Base-by-base conservation (phyloP, 2,113 vertebrate species). In the Dolichallabes microphthalmus region DNA sequence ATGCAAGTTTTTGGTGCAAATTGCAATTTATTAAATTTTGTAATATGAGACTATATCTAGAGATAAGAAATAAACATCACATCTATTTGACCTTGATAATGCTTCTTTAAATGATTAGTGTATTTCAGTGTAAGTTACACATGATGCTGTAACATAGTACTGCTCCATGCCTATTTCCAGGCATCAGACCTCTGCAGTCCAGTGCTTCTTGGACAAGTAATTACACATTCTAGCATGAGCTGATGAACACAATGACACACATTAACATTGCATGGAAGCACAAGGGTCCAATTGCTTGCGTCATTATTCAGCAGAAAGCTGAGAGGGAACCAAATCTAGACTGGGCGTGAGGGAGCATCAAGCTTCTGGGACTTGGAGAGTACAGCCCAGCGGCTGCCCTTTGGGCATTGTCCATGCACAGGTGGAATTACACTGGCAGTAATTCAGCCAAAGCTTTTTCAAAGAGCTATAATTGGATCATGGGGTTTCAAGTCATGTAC, bases 301-400 rank as follows among this genome's bases (percentile, higher is more conserved):
- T 90, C 91, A 92, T 95, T 94, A 93, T 94, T 64, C 90, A 84
- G 87, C 92, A 79, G 94, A 93, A 95, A 95, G 87, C 88, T 88
- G 94, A 95, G 94, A 94, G 89, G 93, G 88, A 94, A 94, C 92
- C 90, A 81, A 91, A 94, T 89, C 92, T 91, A 89, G 86, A 88
- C 84, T 87, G 86, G 79, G 88, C 55, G 86, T 85, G 89, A 82
- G 84, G 82, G 75, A 88, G 78, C 83, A 85, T 57, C 90, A 89
- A 87, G 91, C 89, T 90, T 91, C 86, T 76, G 89, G 89, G 82
- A 86, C 90, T 90, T 68, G 60, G 79, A 88, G 90, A 87, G 87
- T 79, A 89, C 71, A 82, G 89, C 85, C 86, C 88, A 88, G 83
- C 84, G 79, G 87, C 90, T 87, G 91, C 90, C 83, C 91, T 92